These are phyloP conservation scores for Pimpla rufipes DNA, from an alignment of 2,888 invertebrate genomes.

Conservation along the genomic window DNA sequence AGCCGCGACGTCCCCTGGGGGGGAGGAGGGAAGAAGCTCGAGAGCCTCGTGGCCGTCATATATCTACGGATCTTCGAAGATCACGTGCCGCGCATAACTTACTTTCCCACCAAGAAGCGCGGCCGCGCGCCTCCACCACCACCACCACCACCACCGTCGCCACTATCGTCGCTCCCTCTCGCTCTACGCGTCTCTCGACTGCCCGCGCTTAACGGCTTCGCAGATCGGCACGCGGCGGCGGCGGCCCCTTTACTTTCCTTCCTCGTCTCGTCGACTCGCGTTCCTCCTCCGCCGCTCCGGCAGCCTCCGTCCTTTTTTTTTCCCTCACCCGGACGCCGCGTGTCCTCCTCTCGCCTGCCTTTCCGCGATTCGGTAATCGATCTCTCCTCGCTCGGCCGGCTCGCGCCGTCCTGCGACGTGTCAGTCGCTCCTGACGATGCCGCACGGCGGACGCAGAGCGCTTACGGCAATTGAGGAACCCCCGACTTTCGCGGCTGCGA, in stretches of 20 bases:
- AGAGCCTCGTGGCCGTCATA: slow-evolving; percentile 72
- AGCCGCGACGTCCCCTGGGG: slow-evolving; percentile 25
- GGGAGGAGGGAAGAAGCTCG: slow-evolving; percentile 69
- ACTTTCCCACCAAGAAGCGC: slow-evolving; percentile 78
- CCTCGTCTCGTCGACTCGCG: slow-evolving; percentile 33
- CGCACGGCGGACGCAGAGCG: slow-evolving; percentile 74
- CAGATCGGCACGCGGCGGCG: slow-evolving; percentile 67
- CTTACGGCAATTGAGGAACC: no score
- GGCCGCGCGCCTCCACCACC: slow-evolving; percentile 43
- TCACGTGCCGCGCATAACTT: slow-evolving; percentile 84
- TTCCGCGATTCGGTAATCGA: slow-evolving; percentile 77
- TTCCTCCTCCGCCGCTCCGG: slow-evolving; percentile 58
- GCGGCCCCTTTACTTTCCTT: neutral
- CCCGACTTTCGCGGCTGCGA: neutral
- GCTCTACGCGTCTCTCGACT: slow-evolving; percentile 38
- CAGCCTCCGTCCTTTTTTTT: slow-evolving; percentile 42
- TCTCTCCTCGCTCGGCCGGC: slow-evolving; percentile 73
- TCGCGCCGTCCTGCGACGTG: slow-evolving; percentile 67
- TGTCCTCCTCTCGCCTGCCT: slow-evolving; percentile 54
- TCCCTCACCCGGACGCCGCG: slow-evolving; percentile 28
- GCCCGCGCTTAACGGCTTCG: slow-evolving; percentile 17
- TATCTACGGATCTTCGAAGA: slow-evolving; percentile 79
- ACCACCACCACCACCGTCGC: slow-evolving; percentile 17
- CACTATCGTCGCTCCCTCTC: neutral
- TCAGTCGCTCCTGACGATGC: slow-evolving; percentile 79